Evolutionary conservation across 1,140 invertebrate species (phyloP).

Genomic region (Pomacea maculata): DNA sequence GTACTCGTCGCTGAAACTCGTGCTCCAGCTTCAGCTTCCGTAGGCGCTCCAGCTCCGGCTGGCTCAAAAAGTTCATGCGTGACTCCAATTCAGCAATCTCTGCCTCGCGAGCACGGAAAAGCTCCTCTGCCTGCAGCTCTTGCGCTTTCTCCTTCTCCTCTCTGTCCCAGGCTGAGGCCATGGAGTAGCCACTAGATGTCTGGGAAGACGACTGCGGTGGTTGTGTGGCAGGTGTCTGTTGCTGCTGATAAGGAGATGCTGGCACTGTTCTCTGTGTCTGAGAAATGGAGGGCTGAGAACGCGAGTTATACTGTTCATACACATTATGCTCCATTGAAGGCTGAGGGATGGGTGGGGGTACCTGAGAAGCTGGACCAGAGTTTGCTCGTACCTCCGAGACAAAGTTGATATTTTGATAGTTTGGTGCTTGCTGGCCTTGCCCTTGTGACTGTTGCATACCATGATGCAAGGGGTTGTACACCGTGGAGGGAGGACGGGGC

Average conservation of each 20-base stretch:
- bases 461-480: constrained; percentile 2
- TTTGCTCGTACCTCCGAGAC: constrained; percentile 16
- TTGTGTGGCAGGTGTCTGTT: constrained; percentile 25
- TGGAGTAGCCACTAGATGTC: constrained; percentile 14
- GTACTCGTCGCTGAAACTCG: constrained; percentile 61
- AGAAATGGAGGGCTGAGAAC: constrained; percentile 1
- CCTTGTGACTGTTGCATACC: constrained; percentile 18
- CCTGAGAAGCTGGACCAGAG: constrained; percentile 37
- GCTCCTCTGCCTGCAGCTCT: constrained; percentile 50
- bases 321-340: constrained; percentile 36
- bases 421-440: constrained; percentile 34
- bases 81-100: constrained; percentile 58
- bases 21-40: constrained; percentile 57
- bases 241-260: constrained; percentile 31
- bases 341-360: constrained; percentile 33
- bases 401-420: constrained; percentile 58
- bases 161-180: constrained; percentile 58
- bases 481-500: background rate
- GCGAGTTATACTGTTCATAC: constrained; percentile 45
- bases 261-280: constrained; percentile 21
- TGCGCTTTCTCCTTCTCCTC: constrained; percentile 58
- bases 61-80: constrained; percentile 45
- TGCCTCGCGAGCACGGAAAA: constrained; percentile 44
- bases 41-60: constrained; percentile 59
- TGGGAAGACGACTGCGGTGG: constrained; percentile 29